phyloP scores from a whole-genome alignment of 2,797 vertebrate genomes.

The Microctenopoma steveboyesi region DNA sequence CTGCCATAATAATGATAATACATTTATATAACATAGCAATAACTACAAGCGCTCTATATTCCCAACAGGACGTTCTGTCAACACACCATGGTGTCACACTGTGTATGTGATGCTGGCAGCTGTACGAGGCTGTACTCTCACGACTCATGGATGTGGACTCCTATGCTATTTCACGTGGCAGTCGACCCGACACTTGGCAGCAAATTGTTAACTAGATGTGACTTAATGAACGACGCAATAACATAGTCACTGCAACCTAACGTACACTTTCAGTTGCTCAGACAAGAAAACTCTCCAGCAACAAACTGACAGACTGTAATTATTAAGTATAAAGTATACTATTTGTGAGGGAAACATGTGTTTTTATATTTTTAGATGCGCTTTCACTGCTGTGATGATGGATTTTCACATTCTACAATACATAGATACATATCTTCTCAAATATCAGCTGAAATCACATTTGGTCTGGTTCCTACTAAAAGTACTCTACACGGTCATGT shows the following conservation, averaged over 20 bases:
- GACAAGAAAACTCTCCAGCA: neutral
- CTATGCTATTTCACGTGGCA: neutral
- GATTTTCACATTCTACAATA: too few relatives aligned
- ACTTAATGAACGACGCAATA: neutral
- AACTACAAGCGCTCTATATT: neutral
- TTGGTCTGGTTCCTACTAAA: too few relatives aligned
- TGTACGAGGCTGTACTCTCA: neutral
- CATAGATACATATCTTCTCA: too few relatives aligned
- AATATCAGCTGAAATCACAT: too few relatives aligned
- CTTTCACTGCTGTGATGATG: too few relatives aligned
- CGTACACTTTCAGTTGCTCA: neutral
- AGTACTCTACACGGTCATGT: too few relatives aligned
- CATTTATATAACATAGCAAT: constrained; percentile 1
- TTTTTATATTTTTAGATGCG: too few relatives aligned
- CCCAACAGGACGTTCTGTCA: neutral
- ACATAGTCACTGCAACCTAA: neutral
- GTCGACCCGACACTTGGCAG: neutral
- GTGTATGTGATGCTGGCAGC: neutral
- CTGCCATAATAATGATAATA: neutral
- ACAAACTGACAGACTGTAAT: too few relatives aligned
- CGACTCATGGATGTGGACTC: neutral
- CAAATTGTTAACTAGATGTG: neutral
- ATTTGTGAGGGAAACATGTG: too few relatives aligned
- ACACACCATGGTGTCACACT: neutral
- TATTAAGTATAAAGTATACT: too few relatives aligned